Base-by-base conservation (phyloP, 2,888 invertebrate genomes). In the Alviniconcha strummeri region DNA sequence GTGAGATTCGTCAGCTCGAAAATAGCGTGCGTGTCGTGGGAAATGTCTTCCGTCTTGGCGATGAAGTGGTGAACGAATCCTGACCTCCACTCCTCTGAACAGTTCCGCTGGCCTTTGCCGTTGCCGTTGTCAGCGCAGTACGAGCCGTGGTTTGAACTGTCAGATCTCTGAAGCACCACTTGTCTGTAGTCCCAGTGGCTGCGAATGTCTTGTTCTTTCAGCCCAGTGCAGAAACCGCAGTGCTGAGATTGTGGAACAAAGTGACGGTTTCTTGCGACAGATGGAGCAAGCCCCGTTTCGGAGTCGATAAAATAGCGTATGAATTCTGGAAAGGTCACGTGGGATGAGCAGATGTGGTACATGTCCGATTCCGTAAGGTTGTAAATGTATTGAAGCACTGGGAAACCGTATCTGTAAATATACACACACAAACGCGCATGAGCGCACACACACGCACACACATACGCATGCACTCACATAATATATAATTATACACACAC, bases 241-340 rank as follows among this genome's bases (percentile, higher is more conserved):
- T 71, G 71, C 4, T 71, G 71, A 17, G 71, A 71, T 17, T 17
- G 17, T 7, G 71, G 71, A 19, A 17, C 17, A 6, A 15, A 71
- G 71, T 71, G 71, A 15, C 7, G n/a, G 71, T 71, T 71, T 71
- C 71, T 71, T 7, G 13, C 13, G 71, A 71, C 7, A 19, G 17
- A 1, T 17, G 71, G n/a, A 9, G 17, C 71, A 7, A 19, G 17
- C 17, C 19, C 19, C 17, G 71, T 71, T 71, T 71, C 71, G 0
- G 71, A 11, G 19, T 71, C 71, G 13, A 71, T 71, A 17, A 71
- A 71, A 17, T 71, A 71, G 19, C 71, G 71, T 7, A 71, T 19
- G 19, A 71, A 71, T 19, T 71, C 17, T 17, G 71, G n/a, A n/a
- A 71, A 71, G 71, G 71, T 71, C n/a, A 71, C 71, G n/a, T 71